These are phyloP conservation scores for Hemitrygon akajei DNA, from an alignment of 2,797 vertebrate genomes.

Conservation along the genomic window DNA sequence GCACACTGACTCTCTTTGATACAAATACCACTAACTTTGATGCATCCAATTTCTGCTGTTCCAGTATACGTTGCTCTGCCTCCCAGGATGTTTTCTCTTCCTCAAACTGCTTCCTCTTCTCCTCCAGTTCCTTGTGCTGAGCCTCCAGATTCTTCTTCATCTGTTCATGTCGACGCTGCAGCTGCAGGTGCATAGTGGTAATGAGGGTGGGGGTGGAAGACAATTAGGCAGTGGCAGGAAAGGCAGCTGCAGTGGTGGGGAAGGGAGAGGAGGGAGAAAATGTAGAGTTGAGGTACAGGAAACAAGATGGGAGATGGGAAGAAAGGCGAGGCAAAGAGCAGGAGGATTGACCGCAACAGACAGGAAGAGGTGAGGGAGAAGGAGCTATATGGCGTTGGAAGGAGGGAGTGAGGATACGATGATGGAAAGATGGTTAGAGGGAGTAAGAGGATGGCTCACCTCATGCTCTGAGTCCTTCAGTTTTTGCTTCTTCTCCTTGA, in stretches of 20 bases:
- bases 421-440: no score
- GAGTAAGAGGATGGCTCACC: conserved; percentile 46
- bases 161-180: conserved; percentile 66
- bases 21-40: conserved; percentile 55
- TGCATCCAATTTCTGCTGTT: conserved; percentile 67
- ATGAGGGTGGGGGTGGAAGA: neutral
- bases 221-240: no score
- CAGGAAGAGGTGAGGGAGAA: neutral
- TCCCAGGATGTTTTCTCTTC: conserved; percentile 66
- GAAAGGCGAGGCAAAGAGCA: neutral
- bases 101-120: conserved; percentile 62
- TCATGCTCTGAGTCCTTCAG: conserved; percentile 69
- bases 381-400: neutral
- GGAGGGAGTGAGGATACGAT: no score
- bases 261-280: neutral
- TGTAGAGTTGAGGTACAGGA: no score
- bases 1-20: neutral
- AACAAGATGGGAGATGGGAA: no score
- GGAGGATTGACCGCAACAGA: neutral
- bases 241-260: no score
- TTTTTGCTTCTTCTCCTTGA: conserved; percentile 72
- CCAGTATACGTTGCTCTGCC: conserved; percentile 61
- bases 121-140: conserved; percentile 68
- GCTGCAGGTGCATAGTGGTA: conserved; percentile 42
- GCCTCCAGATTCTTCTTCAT: conserved; percentile 70